Percentiles rank a stretch among this genome's conserved stretches.
Conservation (phyloP, 2,797 vertebrate species). For the Microctenopoma steveboyesi region DNA sequence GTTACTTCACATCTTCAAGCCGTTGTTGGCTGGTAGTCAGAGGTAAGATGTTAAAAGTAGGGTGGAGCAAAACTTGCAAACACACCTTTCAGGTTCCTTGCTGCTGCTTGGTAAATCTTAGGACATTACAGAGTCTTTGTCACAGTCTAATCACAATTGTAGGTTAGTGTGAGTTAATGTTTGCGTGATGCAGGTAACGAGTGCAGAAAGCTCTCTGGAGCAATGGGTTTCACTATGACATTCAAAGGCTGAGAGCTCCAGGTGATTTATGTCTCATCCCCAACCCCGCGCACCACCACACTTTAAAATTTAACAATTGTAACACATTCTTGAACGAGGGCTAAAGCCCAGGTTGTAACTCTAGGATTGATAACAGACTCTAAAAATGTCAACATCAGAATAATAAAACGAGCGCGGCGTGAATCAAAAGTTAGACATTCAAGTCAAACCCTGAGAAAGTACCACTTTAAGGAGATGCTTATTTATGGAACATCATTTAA, state of each 20-base stretch:
- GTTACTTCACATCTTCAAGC: conserved; percentile 18
- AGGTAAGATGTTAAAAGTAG: conserved; percentile 29
- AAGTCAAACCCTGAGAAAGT: conserved; percentile 34
- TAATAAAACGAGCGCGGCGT: conserved; percentile 32
- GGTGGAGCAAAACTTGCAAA: neutral
- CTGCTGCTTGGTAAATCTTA: conserved; percentile 16
- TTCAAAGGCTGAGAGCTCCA: conserved; percentile 10
- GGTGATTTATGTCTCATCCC: conserved; percentile 5
- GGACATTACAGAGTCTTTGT: conserved; percentile 36
- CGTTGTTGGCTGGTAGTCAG: neutral
- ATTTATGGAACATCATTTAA: conserved; percentile 39
- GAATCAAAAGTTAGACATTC: conserved; percentile 44
- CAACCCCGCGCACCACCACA: neutral
- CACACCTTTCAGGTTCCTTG: neutral
- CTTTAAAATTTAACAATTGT: conserved; percentile 23
- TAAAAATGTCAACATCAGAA: conserved; percentile 45
- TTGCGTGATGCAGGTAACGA: conserved; percentile 18
- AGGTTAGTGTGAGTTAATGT: conserved; percentile 30
- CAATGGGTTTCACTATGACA: conserved; percentile 9
- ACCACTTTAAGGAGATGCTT: conserved; percentile 25
- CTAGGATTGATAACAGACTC: conserved; percentile 25
- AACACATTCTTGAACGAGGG: conserved; percentile 25
- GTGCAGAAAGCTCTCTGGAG: neutral
- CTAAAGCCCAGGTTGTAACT: conserved; percentile 31
- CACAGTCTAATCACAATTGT: conserved; percentile 16